Percentiles rank a stretch among this genome's conserved stretches.
These are phyloP conservation scores for Notiomystis cincta DNA, from an alignment of 2,113 vertebrate species.

Conservation along the genomic window DNA sequence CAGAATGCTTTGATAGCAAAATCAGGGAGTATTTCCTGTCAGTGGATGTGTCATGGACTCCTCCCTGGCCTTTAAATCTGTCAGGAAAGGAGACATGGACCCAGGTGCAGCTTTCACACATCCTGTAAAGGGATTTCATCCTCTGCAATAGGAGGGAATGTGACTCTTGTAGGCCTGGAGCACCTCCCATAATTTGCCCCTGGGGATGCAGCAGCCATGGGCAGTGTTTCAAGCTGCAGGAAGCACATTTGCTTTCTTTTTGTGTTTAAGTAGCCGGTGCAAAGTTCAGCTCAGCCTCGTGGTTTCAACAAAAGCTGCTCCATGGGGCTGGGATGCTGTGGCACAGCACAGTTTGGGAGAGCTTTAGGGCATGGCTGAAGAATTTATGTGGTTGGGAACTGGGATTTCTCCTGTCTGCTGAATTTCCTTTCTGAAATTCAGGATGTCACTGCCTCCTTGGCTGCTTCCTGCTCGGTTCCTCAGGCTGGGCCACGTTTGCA, in stretches of 20 bases:
- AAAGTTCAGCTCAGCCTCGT: slow-evolving; percentile 36
- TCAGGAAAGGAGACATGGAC: slow-evolving; percentile 26
- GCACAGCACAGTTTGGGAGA: not conserved
- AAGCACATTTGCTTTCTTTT: slow-evolving; percentile 45
- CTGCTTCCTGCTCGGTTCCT: not conserved
- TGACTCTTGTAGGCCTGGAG: slow-evolving; percentile 6
- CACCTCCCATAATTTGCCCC: slow-evolving; percentile 45
- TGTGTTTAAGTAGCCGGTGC: slow-evolving; percentile 34
- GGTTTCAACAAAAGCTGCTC: slow-evolving; percentile 38
- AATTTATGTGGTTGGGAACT: not conserved
- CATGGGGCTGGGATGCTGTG: not conserved
- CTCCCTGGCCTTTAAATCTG: slow-evolving; percentile 67
- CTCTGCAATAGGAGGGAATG: slow-evolving; percentile 34
- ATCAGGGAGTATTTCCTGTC: slow-evolving; percentile 56
- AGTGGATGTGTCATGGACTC: slow-evolving; percentile 6
- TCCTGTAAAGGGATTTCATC: slow-evolving; percentile 62
- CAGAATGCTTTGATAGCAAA: slow-evolving; percentile 25
- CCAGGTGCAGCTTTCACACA: slow-evolving; percentile 64
- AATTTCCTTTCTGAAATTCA: slow-evolving; percentile 10
- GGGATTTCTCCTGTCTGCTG: slow-evolving; percentile 44
- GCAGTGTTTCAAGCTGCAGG: slow-evolving; percentile 46
- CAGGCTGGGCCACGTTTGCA: not conserved
- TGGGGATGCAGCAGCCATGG: not conserved
- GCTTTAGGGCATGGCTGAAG: not conserved
- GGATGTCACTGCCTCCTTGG: not conserved